Evolutionary conservation across 1,140 invertebrate genomes (phyloP), one percentile per base, ranked within the genome.

Genomic region (Drosophila tsacasi): DNA sequence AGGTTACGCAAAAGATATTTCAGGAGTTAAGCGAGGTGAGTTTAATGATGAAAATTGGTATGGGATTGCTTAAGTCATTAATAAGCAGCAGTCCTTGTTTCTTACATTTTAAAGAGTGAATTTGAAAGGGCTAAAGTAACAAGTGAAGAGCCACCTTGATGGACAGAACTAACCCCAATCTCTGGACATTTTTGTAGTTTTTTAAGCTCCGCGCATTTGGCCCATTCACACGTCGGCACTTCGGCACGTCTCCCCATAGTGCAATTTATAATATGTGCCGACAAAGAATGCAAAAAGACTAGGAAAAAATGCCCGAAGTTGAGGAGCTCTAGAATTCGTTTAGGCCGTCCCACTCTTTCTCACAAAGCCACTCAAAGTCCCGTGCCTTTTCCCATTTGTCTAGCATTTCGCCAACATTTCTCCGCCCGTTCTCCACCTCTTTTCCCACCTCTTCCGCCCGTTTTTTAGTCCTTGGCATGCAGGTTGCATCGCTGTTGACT

Each of bases 1-100:
- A 92, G 91, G 91, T 72, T 92, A 92, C 91, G 91, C 91, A 92
- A 92, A 92, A 92, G 91, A 92, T 68, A 92, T 92, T 87, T 92
- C 87, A 61, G 85, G 91, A 92, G 91, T 91, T 92, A 92, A 92
- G 82, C 91, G 89, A 92, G 91, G 91, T 92, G 81, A 91, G 91
- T 47, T 17, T 17, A 39, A 19, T 10, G n/a, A 15, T 37, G 21
- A 25, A 54, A 37, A n/a, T 50, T 5, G 0, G n/a, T 49, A 10
- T 27, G 1, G 15, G 12, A 25, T 25, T 49, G 46, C 15, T 25
- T 9, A 23, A 23, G 15, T 5, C 1, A 17, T 10, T n/a, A 50
- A 12, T 27, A 2, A 30, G 1, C 7, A 52, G 2, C 6, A 30
- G 10, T 7, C 1, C 8, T 6, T 17, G 15, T 27, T n/a, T n/a